phyloP scores from a whole-genome alignment of 2,113 vertebrate species.

The Clinocottus analis region DNA sequence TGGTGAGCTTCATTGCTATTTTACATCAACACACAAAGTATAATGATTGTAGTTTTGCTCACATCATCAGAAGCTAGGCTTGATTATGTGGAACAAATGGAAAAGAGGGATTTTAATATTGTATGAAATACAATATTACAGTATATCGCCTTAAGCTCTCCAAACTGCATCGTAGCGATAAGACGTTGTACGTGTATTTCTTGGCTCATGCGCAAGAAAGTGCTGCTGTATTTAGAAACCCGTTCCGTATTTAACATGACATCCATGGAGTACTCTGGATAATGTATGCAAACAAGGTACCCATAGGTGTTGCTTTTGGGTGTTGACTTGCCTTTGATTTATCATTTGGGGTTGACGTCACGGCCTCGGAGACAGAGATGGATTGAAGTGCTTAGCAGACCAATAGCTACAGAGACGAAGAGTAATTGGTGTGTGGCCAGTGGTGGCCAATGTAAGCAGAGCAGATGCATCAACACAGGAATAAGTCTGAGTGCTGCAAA shows the following conservation, averaged over 20 bases:
- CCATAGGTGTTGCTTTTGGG: slow-evolving; percentile 65
- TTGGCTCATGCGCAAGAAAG: slow-evolving; percentile 26
- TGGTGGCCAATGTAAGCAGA: slow-evolving; percentile 80
- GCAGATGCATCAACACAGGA: slow-evolving; percentile 78
- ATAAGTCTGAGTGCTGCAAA: slow-evolving; percentile 63
- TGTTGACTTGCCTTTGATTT: slow-evolving; percentile 72
- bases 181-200: slow-evolving; percentile 15
- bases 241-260: slow-evolving; percentile 36
- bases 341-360: slow-evolving; percentile 75
- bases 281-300: slow-evolving; percentile 53
- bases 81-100: slow-evolving; percentile 53
- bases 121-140: slow-evolving; percentile 53
- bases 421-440: slow-evolving; percentile 83
- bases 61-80: slow-evolving; percentile 19
- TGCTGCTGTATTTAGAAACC: not conserved
- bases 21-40: slow-evolving; percentile 20
- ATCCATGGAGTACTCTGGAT: slow-evolving; percentile 50
- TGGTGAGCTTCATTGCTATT: slow-evolving; percentile 19
- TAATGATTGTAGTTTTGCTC: slow-evolving; percentile 21
- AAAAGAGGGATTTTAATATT: slow-evolving; percentile 40
- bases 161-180: slow-evolving; percentile 33
- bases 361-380: slow-evolving; percentile 84
- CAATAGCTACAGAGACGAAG: slow-evolving; percentile 81
- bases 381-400: slow-evolving; percentile 85
- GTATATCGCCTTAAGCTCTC: slow-evolving; percentile 48